These are phyloP conservation scores for Prochilodus magdalenae DNA, from an alignment of 2,113 vertebrate species.

Conservation along the genomic window DNA sequence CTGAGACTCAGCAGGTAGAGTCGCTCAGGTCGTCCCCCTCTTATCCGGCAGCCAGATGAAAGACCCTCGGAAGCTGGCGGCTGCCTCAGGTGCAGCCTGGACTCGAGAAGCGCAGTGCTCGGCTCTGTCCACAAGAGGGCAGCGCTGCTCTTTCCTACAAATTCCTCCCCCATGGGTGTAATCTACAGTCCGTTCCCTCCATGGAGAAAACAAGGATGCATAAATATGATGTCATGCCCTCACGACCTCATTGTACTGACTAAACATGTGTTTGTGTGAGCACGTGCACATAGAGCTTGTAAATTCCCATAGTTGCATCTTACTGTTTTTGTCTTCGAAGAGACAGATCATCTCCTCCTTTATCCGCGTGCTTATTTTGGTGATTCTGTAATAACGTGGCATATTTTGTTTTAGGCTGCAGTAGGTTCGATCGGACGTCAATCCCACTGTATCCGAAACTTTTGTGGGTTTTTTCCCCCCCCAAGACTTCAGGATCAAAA, in stretches of 20 bases:
- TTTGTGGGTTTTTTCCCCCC: background rate
- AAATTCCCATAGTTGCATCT: slow-evolving; percentile 11
- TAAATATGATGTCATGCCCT: slow-evolving; percentile 52
- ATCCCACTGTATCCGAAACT: background rate
- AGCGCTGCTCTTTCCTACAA: slow-evolving; percentile 65
- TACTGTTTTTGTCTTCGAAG: slow-evolving; percentile 12
- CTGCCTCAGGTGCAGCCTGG: background rate
- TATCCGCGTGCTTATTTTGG: slow-evolving; percentile 22
- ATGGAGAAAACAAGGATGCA: slow-evolving; percentile 40
- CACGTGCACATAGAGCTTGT: slow-evolving; percentile 23
- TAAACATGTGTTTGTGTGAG: slow-evolving; percentile 40
- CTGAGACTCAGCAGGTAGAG: slow-evolving; percentile 83
- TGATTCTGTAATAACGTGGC: slow-evolving; percentile 31
- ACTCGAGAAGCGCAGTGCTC: background rate
- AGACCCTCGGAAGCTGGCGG: background rate
- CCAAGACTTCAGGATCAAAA: slow-evolving; percentile 33
- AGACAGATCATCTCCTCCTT: slow-evolving; percentile 20
- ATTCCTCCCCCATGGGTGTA: slow-evolving; percentile 15
- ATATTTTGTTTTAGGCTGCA: slow-evolving; percentile 38
- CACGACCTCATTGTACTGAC: slow-evolving; percentile 44
- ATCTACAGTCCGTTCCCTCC: background rate
- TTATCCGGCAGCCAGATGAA: background rate
- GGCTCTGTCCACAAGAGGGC: slow-evolving; percentile 71
- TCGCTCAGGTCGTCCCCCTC: background rate
- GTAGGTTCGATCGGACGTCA: background rate